Conservation (phyloP, 1,140 invertebrate species). For the Lethrus apterus region DNA sequence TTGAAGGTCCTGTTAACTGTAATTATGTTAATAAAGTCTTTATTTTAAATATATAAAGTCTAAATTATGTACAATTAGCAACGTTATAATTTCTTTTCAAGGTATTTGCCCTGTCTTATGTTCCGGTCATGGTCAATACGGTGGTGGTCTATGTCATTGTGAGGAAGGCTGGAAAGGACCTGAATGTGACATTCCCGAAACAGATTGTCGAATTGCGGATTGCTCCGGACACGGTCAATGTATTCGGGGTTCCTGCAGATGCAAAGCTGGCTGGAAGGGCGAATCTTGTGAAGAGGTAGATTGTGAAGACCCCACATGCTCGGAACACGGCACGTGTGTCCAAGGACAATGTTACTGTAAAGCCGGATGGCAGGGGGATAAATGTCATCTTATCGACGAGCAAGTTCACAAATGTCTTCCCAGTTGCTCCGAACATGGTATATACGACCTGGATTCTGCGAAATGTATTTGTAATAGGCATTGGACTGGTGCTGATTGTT, state of each 20-base stretch:
- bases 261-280: slow-evolving; percentile 85
- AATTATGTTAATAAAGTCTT: no score
- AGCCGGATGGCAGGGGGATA: slow-evolving; percentile 89
- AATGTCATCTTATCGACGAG: slow-evolving; percentile 79
- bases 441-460: slow-evolving; percentile 80
- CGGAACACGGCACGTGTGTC: slow-evolving; percentile 84
- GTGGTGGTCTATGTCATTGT: slow-evolving; percentile 91
- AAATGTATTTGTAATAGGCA: slow-evolving; percentile 82
- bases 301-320: slow-evolving; percentile 81
- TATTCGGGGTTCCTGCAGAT: slow-evolving; percentile 80
- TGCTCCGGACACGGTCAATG: slow-evolving; percentile 88
- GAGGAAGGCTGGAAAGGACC: slow-evolving; percentile 94
- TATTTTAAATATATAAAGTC: neutral
- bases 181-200: slow-evolving; percentile 88
- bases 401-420: slow-evolving; percentile 83
- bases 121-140: slow-evolving; percentile 92
- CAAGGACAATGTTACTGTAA: slow-evolving; percentile 91
- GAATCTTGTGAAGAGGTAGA: slow-evolving; percentile 77
- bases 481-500: slow-evolving; percentile 85
- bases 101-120: slow-evolving; percentile 96
- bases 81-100: slow-evolving; percentile 27
- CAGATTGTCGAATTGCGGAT: slow-evolving; percentile 86
- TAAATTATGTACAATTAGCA: neutral
- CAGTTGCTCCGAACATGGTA: slow-evolving; percentile 82
- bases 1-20: no score